These are phyloP conservation scores for Drosophila nr. medialis DNA, from an alignment of 2,888 invertebrate genomes.

Conservation along the genomic window DNA sequence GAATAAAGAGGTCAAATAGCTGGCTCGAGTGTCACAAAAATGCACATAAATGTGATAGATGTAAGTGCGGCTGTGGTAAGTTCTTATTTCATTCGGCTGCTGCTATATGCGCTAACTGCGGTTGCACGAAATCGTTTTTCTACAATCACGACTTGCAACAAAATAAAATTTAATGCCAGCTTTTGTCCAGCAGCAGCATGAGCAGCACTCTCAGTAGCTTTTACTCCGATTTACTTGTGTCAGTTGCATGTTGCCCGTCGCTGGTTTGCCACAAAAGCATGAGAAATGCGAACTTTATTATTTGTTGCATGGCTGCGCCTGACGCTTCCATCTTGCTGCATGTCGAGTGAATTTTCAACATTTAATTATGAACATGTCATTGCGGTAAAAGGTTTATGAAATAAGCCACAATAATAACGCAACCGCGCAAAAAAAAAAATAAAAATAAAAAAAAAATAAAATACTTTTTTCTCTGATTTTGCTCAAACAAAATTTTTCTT, in stretches of 20 bases:
- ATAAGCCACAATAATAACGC: conserved; percentile 43
- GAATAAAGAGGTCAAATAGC: conserved; percentile 69
- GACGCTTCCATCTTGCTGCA: conserved; percentile 43
- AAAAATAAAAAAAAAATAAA: conserved; percentile 3
- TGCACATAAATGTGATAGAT: conserved; percentile 79
- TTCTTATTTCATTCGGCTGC: conserved; percentile 11
- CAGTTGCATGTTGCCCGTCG: conserved; percentile 47
- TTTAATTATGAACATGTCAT: conserved; percentile 79
- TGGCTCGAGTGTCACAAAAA: conserved; percentile 78
- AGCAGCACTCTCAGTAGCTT: conserved; percentile 1
- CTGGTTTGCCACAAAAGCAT: conserved; percentile 30
- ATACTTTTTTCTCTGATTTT: background rate
- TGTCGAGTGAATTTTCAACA: conserved; percentile 71
- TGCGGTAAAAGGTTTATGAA: conserved; percentile 72
- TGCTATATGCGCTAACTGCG: conserved; percentile 23
- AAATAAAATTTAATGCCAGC: conserved; percentile 62
- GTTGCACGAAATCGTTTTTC: conserved; percentile 13
- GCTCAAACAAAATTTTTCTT: background rate
- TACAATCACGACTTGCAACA: conserved; percentile 58
- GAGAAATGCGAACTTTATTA: conserved; percentile 57
- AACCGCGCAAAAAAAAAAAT: conserved; percentile 13
- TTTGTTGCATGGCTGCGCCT: conserved; percentile 41
- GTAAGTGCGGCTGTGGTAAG: conserved; percentile 47
- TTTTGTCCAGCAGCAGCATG: conserved; percentile 35
- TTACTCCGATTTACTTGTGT: conserved; percentile 48